A percentile compares a stretch with the other conserved stretches of the same genome.
phyloP scores from a whole-genome alignment of 2,888 invertebrate genomes.

The Pollenia angustigena region DNA sequence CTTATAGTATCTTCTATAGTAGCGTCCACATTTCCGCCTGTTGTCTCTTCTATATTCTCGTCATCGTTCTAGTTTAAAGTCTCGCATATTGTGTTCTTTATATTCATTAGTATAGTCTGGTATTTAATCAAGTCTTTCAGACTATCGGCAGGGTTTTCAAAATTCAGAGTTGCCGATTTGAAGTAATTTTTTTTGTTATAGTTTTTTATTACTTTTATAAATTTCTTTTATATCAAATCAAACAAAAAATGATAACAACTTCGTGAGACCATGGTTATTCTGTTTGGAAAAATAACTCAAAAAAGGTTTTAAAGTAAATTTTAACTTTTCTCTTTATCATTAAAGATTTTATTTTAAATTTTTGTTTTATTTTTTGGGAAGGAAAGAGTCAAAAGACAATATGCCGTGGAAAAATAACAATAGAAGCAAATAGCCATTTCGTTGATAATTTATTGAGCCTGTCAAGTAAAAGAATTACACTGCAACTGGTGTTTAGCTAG shows the following conservation, averaged over 20 bases:
- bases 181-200: background rate
- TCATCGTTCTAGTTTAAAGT: too few relatives aligned
- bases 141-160: background rate
- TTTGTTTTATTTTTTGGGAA: conserved; percentile 17
- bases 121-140: too few relatives aligned
- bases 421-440: conserved; percentile 76
- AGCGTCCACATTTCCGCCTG: too few relatives aligned
- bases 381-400: conserved; percentile 13
- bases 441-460: conserved; percentile 80
- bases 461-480: conserved; percentile 81
- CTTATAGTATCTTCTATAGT: too few relatives aligned
- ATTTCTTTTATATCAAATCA: conserved; percentile 36
- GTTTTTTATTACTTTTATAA: conserved; percentile 1
- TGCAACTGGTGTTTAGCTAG: conserved; percentile 81
- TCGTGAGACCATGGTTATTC: conserved; percentile 51
- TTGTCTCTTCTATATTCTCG: too few relatives aligned
- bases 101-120: too few relatives aligned
- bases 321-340: conserved; percentile 60
- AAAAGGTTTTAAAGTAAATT: conserved; percentile 55
- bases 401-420: conserved; percentile 53
- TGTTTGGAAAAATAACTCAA: conserved; percentile 23
- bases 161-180: background rate
- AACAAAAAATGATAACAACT: conserved; percentile 57
- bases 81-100: too few relatives aligned
- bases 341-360: conserved; percentile 23